These are phyloP conservation scores for Mythimna ferrago DNA, from an alignment of 2,888 invertebrate species.

Conservation along the genomic window DNA sequence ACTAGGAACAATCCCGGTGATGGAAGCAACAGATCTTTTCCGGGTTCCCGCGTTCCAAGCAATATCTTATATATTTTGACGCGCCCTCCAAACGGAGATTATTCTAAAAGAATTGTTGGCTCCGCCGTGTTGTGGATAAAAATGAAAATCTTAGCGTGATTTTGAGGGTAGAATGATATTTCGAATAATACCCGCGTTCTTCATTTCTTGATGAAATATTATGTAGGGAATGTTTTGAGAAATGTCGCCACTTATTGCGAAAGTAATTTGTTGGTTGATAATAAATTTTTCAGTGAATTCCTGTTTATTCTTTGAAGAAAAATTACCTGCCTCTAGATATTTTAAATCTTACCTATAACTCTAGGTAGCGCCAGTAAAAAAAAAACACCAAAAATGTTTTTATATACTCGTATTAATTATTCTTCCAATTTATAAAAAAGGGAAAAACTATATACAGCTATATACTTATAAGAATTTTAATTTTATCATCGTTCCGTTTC, in stretches of 20 bases:
- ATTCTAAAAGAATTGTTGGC: constrained; percentile 66
- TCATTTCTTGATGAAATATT: constrained; percentile 65
- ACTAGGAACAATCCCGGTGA: constrained; percentile 68
- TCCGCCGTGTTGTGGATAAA: constrained; percentile 57
- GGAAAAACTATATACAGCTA: no score
- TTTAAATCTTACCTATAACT: constrained; percentile 13
- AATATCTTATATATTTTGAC: constrained; percentile 72
- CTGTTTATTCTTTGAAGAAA: constrained; percentile 26
- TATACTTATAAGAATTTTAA: no score
- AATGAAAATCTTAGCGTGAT: constrained; percentile 62
- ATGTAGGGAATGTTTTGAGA: constrained; percentile 52
- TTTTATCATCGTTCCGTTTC: no score
- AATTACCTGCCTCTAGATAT: constrained; percentile 16
- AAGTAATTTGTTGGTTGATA: constrained; percentile 59
- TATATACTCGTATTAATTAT: background rate
- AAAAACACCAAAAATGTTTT: background rate
- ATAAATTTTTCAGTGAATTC: constrained; percentile 34
- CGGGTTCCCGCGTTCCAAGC: constrained; percentile 61
- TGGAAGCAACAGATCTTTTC: constrained; percentile 70
- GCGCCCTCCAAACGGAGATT: constrained; percentile 69
- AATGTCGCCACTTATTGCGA: constrained; percentile 60
- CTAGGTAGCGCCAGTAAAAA: background rate
- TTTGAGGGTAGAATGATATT: constrained; percentile 63
- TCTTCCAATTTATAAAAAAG: background rate
- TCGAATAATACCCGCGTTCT: constrained; percentile 59